These are phyloP conservation scores for Idris sp. DNA, from an alignment of 1,140 invertebrate species.

Conservation along the genomic window DNA sequence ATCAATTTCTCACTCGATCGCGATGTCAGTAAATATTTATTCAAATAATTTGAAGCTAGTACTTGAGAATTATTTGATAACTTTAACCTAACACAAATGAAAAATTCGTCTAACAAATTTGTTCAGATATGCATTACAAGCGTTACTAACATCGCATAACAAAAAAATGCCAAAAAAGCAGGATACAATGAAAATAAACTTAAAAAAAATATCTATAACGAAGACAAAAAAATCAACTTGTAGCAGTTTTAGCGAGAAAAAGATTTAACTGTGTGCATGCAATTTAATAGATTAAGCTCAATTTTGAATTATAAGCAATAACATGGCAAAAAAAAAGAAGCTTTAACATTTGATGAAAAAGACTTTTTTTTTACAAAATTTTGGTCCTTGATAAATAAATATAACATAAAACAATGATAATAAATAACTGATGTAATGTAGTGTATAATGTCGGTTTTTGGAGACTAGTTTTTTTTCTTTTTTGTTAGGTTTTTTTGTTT, in stretches of 20 bases:
- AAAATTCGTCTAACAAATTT: constrained; percentile 36
- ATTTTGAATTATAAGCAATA: constrained; percentile 36
- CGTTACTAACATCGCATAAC: constrained; percentile 38
- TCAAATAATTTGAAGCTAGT: constrained; percentile 53
- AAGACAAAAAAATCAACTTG: constrained; percentile 48
- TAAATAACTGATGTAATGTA: constrained; percentile 54
- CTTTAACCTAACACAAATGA: constrained; percentile 37
- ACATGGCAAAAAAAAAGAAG: constrained; percentile 48
- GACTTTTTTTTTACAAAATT: constrained; percentile 38
- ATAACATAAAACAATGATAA: constrained; percentile 55
- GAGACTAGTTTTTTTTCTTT: constrained; percentile 24
- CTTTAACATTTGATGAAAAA: constrained; percentile 37
- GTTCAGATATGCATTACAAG: constrained; percentile 18
- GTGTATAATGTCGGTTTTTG: constrained; percentile 3
- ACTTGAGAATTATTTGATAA: constrained; percentile 57
- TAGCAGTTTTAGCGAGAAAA: constrained; percentile 23
- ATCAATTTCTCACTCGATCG: constrained; percentile 21
- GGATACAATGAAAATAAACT: too few species aligned
- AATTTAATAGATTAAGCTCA: constrained; percentile 41
- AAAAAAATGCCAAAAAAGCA: constrained; percentile 37
- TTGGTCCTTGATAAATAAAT: constrained; percentile 59
- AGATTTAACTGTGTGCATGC: constrained; percentile 40
- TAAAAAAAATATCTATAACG: constrained; percentile 21
- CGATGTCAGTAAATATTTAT: constrained; percentile 30
- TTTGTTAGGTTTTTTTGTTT: constrained; percentile 19